Conservation (phyloP, 92 coral and sea anemone species). For the Micromussa lordhowensis region DNA sequence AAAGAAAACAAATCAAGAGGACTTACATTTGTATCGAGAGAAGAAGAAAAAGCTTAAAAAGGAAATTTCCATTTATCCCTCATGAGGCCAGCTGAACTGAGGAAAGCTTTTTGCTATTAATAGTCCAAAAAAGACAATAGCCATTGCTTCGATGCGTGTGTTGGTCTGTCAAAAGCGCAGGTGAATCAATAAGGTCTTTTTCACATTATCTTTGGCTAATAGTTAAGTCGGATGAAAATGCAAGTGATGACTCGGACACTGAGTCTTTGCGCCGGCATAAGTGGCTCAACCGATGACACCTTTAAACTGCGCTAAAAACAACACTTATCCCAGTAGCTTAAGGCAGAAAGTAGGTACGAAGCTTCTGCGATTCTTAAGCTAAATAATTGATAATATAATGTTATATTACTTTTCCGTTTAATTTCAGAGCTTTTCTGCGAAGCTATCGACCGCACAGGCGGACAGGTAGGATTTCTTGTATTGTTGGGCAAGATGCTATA, state of each 20-base stretch:
- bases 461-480: not conserved
- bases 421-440: not conserved
- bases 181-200: conserved; percentile 16
- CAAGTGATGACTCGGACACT: not conserved
- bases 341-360: not conserved
- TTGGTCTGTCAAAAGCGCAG: conserved; percentile 38
- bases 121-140: not conserved
- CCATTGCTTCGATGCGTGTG: not conserved
- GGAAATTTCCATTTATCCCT: not conserved
- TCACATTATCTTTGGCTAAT: not conserved
- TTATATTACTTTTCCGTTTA: conserved; percentile 1
- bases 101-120: not conserved
- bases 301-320: not conserved
- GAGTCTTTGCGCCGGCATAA: not conserved
- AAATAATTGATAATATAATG: not conserved
- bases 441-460: not conserved
- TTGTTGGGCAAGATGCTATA: not conserved
- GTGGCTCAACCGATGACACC: not conserved
- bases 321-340: not conserved
- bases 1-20: not conserved
- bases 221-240: not conserved
- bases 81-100: not conserved
- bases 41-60: not conserved
- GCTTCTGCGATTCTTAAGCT: not conserved
- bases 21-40: not conserved